Base-by-base conservation (phyloP, 2,797 vertebrate species). In the Tangara arthus region DNA sequence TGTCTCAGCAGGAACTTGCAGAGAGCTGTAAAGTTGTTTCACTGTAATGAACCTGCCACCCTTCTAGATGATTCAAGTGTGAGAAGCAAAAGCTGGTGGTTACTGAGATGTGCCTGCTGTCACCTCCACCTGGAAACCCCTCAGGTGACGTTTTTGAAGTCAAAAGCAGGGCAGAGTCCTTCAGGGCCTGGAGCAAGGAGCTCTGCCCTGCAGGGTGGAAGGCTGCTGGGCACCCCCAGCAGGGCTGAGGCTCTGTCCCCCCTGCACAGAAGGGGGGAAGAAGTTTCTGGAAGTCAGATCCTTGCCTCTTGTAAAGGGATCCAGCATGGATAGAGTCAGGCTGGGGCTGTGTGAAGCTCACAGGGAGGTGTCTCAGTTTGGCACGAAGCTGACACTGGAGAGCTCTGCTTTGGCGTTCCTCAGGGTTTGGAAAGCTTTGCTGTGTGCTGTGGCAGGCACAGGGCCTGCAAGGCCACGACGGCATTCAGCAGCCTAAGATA, bases 271-370 rank as follows among this genome's bases (percentile, higher is more conserved):
- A 11, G 9, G 44, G 44, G 44, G 21, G 44, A 22, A 46, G 44
- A 46, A 46, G 44, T 22, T 46, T 24, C 35, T 65, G 57, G 28
- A 66, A 78, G 50, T 11, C 46, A 71, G 9, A 12, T 27, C 18
- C 28, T 79, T 24, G 3, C 13, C 57, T 5, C 35, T 16, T 28
- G 14, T 53, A 14, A 47, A 50, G 56, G 55, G 35, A 12, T 22
- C 14, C 4, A 27, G 12, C 0, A 0, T 30, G 34, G 60, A 22
- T 47, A 3, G 15, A 65, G 28, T 47, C n/a, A 35, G 46, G 5
- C 10, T 37, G 56, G 21, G 21, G 19, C 57, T 68, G 64, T 19
- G 8, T 0, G 2, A 11, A 12, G 47, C 28, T 22, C 1, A 0
- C 39, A 59, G 18, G 39, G 47, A 82, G 12, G 8, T 6, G 17